phyloP scores from a whole-genome alignment of 2,797 vertebrate species.

The Scolopax rusticola region DNA sequence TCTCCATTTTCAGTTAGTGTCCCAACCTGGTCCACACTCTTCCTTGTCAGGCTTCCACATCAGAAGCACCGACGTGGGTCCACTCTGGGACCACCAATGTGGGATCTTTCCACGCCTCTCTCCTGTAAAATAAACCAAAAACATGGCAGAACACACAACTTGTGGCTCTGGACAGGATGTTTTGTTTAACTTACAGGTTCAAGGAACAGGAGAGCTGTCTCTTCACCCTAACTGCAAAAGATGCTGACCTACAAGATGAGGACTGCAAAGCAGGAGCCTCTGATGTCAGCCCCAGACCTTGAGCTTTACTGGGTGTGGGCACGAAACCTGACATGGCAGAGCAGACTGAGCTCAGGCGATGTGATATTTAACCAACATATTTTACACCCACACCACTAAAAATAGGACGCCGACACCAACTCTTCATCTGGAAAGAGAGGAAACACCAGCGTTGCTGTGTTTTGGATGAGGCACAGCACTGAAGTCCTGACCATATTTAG shows the following conservation, averaged over 20 bases:
- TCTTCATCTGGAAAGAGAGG: conserved; percentile 41
- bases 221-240: background rate
- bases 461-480: background rate
- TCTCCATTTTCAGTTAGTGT: background rate
- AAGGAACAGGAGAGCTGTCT: background rate
- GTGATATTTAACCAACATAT: background rate
- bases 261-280: background rate
- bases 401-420: background rate
- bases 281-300: background rate
- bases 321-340: background rate
- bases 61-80: background rate
- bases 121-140: background rate
- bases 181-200: fast-evolving
- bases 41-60: background rate
- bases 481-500: conserved; percentile 57
- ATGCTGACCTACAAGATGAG: background rate
- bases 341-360: background rate
- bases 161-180: background rate
- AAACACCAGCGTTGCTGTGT: background rate
- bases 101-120: background rate
- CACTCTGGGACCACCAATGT: background rate
- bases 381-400: conserved; percentile 63
- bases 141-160: background rate
- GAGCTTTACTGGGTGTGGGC: background rate
- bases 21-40: background rate